Percentiles rank a stretch among this genome's conserved stretches.
Evolutionary conservation across 2,888 invertebrate species (phyloP).

Genomic region (Synanthedon formicaeformis): DNA sequence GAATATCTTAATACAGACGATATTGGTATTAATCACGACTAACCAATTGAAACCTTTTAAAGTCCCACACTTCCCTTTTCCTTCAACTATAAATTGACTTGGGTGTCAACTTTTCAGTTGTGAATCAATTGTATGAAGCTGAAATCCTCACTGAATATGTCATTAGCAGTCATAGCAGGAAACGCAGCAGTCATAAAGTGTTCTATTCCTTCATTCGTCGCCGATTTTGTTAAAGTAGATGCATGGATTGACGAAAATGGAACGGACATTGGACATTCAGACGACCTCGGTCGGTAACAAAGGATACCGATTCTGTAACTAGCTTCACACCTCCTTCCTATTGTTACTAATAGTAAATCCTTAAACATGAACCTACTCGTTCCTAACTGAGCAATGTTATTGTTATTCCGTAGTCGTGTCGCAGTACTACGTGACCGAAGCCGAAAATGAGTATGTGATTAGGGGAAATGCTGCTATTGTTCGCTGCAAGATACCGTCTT

Average conservation of each 20-base stretch:
- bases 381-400: constrained; percentile 35
- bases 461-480: constrained; percentile 91
- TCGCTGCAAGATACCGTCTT: constrained; percentile 94
- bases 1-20: constrained; percentile 78
- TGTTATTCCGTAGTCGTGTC: constrained; percentile 77
- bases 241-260: constrained; percentile 81
- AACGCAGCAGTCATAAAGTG: constrained; percentile 90
- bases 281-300: constrained; percentile 83
- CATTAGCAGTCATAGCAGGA: constrained; percentile 86
- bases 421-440: constrained; percentile 90
- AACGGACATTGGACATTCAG: constrained; percentile 75
- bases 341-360: constrained; percentile 23
- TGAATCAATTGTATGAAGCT: constrained; percentile 90
- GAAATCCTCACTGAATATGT: constrained; percentile 92
- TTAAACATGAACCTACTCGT: constrained; percentile 32
- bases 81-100: constrained; percentile 21
- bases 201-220: constrained; percentile 90
- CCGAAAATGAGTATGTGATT: constrained; percentile 94
- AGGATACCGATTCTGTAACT: constrained; percentile 22
- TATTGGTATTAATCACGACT: constrained; percentile 73
- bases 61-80: constrained; percentile 13
- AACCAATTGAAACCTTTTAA: constrained; percentile 1
- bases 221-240: constrained; percentile 91
- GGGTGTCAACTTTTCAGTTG: constrained; percentile 65
- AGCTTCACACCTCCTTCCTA: not conserved